phyloP scores from a whole-genome alignment of 1,140 invertebrate genomes.

The Achatina immaculata region DNA sequence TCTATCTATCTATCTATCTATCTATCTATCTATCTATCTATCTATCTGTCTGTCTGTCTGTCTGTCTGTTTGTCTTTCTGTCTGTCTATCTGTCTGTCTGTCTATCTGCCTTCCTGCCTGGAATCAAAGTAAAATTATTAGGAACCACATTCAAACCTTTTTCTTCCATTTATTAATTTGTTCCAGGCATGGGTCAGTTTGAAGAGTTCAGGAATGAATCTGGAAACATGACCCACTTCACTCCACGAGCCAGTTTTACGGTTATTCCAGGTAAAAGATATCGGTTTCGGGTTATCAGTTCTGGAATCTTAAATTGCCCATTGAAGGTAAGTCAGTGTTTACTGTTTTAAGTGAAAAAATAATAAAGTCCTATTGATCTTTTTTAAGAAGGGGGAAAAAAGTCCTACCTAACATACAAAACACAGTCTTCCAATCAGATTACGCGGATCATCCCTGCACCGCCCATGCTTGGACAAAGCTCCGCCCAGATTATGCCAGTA shows the following conservation, averaged over 20 bases:
- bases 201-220: not conserved
- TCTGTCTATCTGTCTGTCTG: not conserved
- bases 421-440: not conserved
- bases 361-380: too few relatives aligned
- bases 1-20: not conserved
- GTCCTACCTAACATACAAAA: too few relatives aligned
- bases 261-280: conserved; percentile 46
- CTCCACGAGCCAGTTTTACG: conserved; percentile 36
- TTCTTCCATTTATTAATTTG: too few relatives aligned
- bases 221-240: not conserved
- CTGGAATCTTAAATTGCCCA: conserved; percentile 51
- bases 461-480: not conserved
- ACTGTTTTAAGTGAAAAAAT: too few relatives aligned
- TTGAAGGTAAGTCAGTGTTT: too few relatives aligned
- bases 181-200: not conserved
- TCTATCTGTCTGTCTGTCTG: not conserved
- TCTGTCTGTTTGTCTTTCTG: not conserved
- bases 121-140: not conserved
- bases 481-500: conserved; percentile 1
- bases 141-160: not conserved
- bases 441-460: not conserved
- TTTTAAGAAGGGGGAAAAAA: too few relatives aligned
- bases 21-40: too few relatives aligned
- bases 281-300: conserved; percentile 55
- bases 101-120: not conserved